These are phyloP conservation scores for Glaucopsyche alexis DNA, from an alignment of 2,888 invertebrate genomes.

Conservation along the genomic window DNA sequence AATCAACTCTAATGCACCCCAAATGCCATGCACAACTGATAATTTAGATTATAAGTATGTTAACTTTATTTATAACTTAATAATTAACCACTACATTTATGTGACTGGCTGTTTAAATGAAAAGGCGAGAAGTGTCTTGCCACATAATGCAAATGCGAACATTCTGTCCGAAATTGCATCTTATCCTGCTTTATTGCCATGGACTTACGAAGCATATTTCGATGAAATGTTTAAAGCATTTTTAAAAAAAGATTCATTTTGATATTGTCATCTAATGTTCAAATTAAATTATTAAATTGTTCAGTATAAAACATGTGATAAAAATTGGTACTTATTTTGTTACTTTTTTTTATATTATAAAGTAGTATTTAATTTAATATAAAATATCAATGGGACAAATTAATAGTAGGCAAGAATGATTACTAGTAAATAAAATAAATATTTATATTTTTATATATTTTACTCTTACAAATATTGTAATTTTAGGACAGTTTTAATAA, in stretches of 20 bases:
- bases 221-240: slow-evolving; percentile 70
- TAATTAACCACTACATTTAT: slow-evolving; percentile 70
- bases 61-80: slow-evolving; percentile 70
- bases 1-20: slow-evolving; percentile 60
- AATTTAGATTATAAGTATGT: slow-evolving; percentile 74
- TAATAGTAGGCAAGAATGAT: not conserved
- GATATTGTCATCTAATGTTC: not conserved
- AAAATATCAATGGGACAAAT: not conserved
- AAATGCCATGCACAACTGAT: slow-evolving; percentile 61
- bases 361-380: no score
- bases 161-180: slow-evolving; percentile 57
- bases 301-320: not conserved
- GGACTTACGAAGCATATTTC: slow-evolving; percentile 70
- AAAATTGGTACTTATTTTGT: not conserved
- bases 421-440: no score
- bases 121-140: slow-evolving; percentile 72
- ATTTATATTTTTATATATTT: not conserved
- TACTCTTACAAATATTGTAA: not conserved
- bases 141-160: slow-evolving; percentile 58
- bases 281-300: not conserved
- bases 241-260: slow-evolving; percentile 48
- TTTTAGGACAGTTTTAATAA: not conserved
- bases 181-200: slow-evolving; percentile 72
- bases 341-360: no score
- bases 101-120: slow-evolving; percentile 70